Conservation (phyloP, 2,113 vertebrate species). For the Ameiurus melas region DNA sequence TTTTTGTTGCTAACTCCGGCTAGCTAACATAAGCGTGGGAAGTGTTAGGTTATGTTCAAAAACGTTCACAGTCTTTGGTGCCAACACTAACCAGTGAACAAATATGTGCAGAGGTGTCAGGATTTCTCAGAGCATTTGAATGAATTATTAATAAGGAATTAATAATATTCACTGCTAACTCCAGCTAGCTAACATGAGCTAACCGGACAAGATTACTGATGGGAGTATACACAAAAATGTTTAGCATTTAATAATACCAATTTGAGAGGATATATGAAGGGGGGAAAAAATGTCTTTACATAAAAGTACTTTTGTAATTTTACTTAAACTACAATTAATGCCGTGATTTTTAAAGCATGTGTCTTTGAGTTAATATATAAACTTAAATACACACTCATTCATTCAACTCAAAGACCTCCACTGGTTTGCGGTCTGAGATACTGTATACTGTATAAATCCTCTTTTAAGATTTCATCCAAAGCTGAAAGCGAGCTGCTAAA, state of each 20-base stretch:
- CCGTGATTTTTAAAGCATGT: not conserved
- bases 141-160: not conserved
- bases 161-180: not conserved
- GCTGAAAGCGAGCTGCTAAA: not conserved
- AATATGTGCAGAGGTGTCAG: not conserved
- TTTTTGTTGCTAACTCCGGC: not conserved
- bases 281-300: not conserved
- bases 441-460: not conserved
- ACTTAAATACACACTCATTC: not conserved
- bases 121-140: not conserved
- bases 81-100: not conserved
- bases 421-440: not conserved
- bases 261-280: not conserved
- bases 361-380: not conserved
- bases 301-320: not conserved
- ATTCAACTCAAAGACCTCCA: not conserved
- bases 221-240: not conserved
- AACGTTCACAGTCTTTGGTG: not conserved
- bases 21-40: not conserved
- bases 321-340: not conserved
- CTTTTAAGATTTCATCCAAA: not conserved
- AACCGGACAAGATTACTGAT: not conserved
- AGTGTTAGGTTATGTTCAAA: not conserved
- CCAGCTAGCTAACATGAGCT: not conserved
- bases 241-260: not conserved